Evolutionary conservation across 2,797 vertebrate species (phyloP).

Genomic region (Sebastes hubbsi): DNA sequence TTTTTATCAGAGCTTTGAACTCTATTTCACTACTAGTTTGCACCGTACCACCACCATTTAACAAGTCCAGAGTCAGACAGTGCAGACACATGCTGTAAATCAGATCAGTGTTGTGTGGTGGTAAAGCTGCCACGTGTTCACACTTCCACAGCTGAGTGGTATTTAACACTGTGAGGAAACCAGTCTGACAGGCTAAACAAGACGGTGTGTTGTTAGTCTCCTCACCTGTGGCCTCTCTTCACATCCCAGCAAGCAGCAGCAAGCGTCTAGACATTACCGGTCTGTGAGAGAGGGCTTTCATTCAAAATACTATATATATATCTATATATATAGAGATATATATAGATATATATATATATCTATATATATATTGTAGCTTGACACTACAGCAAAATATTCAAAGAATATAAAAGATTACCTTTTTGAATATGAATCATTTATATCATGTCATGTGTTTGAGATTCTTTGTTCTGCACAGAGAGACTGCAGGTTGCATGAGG

Average conservation of each 20-base stretch:
- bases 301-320: neutral
- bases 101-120: neutral
- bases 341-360: too few species aligned
- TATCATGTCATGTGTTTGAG: neutral
- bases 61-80: neutral
- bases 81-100: neutral
- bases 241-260: neutral
- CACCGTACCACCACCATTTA: neutral
- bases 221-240: neutral
- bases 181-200: neutral
- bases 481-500: neutral
- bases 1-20: too few species aligned
- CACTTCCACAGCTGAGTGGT: neutral
- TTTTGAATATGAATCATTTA: neutral
- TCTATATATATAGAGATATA: too few species aligned
- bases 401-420: neutral
- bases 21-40: neutral
- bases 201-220: neutral
- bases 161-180: neutral
- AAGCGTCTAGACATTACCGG: neutral
- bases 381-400: neutral
- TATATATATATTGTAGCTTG: neutral
- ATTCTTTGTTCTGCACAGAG: neutral
- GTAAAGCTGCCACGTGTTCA: too few species aligned
- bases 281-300: neutral